phyloP scores from a whole-genome alignment of 2,113 vertebrate genomes.

The Ondatra zibethicus region DNA sequence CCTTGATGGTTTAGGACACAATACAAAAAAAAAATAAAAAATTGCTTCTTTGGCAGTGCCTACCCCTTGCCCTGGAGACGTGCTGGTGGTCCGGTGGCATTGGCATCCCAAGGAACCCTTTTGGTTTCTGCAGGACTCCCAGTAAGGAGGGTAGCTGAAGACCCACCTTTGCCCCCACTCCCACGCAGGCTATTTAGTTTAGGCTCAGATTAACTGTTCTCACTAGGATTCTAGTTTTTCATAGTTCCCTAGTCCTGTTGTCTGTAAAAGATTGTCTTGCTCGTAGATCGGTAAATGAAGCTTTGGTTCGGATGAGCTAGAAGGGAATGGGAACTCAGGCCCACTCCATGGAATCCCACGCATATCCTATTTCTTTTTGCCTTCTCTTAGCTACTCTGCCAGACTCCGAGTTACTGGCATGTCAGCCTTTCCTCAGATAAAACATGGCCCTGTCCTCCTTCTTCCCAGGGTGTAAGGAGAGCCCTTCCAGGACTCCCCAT shows the following conservation, averaged over 20 bases:
- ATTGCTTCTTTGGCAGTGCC: background rate
- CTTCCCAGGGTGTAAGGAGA: background rate
- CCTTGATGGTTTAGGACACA: background rate
- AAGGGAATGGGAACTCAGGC: background rate
- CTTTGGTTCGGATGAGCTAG: background rate
- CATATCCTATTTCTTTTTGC: background rate
- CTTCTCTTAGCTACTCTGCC: background rate
- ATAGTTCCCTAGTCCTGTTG: background rate
- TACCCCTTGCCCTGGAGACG: background rate
- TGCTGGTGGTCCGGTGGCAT: background rate
- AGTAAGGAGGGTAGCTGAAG: background rate
- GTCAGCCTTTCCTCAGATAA: background rate
- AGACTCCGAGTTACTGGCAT: background rate
- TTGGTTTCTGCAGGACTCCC: background rate
- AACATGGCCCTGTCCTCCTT: background rate
- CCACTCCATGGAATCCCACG: background rate
- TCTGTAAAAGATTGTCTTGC: background rate
- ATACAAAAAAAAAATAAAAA: background rate
- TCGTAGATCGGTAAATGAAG: background rate
- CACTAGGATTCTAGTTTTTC: background rate
- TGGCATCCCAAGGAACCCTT: background rate
- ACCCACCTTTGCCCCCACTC: accelerated
- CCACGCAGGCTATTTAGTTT: accelerated
- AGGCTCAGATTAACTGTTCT: background rate
- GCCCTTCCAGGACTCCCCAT: background rate